Evolutionary conservation across 2,113 vertebrate genomes (phyloP).

Genomic region (Tupaia tana): DNA sequence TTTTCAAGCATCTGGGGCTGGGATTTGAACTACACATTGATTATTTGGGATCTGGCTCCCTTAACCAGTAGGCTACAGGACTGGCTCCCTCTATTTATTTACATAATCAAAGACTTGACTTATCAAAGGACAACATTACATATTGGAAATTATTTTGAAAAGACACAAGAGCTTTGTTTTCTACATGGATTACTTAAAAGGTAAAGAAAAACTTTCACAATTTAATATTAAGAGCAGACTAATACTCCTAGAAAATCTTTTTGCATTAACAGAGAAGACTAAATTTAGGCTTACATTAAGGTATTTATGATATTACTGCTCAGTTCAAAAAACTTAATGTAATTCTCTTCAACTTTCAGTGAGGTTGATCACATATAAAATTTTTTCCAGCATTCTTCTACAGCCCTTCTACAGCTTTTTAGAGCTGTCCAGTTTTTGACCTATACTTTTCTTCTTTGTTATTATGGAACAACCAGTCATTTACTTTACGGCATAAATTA

Average conservation of each 20-base stretch:
- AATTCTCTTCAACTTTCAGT: not conserved
- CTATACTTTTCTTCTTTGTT: not conserved
- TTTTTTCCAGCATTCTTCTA: not conserved
- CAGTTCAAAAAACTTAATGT: not conserved
- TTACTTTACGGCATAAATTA: not conserved
- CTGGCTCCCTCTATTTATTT: not conserved
- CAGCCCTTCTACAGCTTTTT: not conserved
- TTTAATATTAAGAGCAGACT: not conserved
- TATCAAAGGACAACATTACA: not conserved
- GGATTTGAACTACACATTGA: too few species aligned
- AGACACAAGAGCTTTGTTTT: not conserved
- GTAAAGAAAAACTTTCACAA: not conserved
- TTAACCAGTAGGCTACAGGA: too few species aligned
- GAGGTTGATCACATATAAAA: not conserved
- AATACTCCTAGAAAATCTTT: not conserved
- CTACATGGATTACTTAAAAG: too few species aligned
- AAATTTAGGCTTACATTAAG: not conserved
- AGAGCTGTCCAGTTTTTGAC: not conserved
- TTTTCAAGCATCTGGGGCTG: too few species aligned
- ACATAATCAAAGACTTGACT: not conserved
- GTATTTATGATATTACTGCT: not conserved
- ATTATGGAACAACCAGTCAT: not conserved
- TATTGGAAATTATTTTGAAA: not conserved
- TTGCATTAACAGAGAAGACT: not conserved
- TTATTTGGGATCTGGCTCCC: too few species aligned